phyloP scores from a whole-genome alignment of 1,140 invertebrate genomes.

The Zaprionus capensis region DNA sequence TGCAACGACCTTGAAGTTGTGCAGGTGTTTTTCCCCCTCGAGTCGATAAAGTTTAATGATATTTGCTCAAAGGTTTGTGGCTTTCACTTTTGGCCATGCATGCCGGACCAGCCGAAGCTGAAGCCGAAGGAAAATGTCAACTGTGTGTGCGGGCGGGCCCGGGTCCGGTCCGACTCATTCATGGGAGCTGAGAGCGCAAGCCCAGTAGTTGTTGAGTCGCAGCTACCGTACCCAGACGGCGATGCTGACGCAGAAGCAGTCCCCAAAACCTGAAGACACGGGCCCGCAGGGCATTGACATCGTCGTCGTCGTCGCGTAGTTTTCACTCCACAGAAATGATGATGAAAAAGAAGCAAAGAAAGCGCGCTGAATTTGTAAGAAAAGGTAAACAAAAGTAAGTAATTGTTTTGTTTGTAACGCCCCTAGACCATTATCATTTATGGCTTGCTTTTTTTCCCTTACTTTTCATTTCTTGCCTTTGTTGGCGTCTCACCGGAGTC shows the following conservation, averaged over 20 bases:
- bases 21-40: conserved; percentile 56
- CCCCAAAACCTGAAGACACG: neutral
- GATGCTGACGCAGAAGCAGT: conserved; percentile 20
- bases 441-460: conserved; percentile 24
- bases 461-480: conserved; percentile 23
- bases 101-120: conserved; percentile 9
- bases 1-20: conserved; percentile 65
- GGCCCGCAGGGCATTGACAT: conserved; percentile 63
- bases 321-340: conserved; percentile 55
- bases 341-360: conserved; percentile 55
- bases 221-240: conserved; percentile 15
- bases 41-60: conserved; percentile 49
- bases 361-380: conserved; percentile 70
- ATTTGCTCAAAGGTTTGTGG: conserved; percentile 47
- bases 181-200: conserved; percentile 48
- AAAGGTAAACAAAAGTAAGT: conserved; percentile 61
- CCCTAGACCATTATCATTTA: conserved; percentile 62
- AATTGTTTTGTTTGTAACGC: conserved; percentile 60
- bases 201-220: conserved; percentile 47
- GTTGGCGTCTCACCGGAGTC: conserved; percentile 30
- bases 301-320: conserved; percentile 23
- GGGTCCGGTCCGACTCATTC: conserved; percentile 31
- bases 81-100: conserved; percentile 67
- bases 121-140: conserved; percentile 48
- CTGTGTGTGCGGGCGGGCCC: conserved; percentile 39